Conservation (phyloP, 2,888 invertebrate genomes). For the Drosophila suboccidentalis region DNA sequence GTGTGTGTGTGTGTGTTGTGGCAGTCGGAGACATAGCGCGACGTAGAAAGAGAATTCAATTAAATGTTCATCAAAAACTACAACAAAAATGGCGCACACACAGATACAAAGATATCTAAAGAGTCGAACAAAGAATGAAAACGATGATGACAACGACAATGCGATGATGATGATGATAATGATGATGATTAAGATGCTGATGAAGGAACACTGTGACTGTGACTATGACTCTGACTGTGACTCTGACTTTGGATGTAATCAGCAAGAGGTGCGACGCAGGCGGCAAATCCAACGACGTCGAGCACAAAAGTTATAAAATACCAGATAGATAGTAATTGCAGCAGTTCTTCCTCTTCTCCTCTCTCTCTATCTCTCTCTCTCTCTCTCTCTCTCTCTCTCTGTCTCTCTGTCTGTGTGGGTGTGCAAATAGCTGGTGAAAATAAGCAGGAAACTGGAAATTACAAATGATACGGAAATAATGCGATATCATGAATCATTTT, state of each 20-base stretch:
- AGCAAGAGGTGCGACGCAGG: slow-evolving; percentile 51
- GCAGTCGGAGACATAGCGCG: slow-evolving; percentile 55
- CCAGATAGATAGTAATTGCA: slow-evolving; percentile 80
- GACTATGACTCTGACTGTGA: slow-evolving; percentile 4
- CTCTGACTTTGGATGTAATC: slow-evolving; percentile 57
- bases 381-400: slow-evolving; percentile 7
- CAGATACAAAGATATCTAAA: slow-evolving; percentile 35
- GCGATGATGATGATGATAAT: slow-evolving; percentile 31
- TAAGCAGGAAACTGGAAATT: slow-evolving; percentile 81
- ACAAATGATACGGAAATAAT: slow-evolving; percentile 80
- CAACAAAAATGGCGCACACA: slow-evolving; percentile 69
- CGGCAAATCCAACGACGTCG: slow-evolving; percentile 43
- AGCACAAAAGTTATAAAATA: slow-evolving; percentile 79
- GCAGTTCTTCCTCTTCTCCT: slow-evolving; percentile 23
- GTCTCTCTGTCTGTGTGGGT: slow-evolving; percentile 28
- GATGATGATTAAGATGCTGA: slow-evolving; percentile 21
- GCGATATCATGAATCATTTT: slow-evolving; percentile 81
- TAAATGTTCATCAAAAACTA: slow-evolving; percentile 81
- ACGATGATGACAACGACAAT: slow-evolving; percentile 48
- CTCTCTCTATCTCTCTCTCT: background rate
- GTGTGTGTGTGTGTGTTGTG: slow-evolving; percentile 30
- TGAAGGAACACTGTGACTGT: slow-evolving; percentile 22
- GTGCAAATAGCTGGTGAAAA: slow-evolving; percentile 58
- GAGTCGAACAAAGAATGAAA: slow-evolving; percentile 39
- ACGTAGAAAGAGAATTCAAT: slow-evolving; percentile 69